Base-by-base conservation (phyloP, 2,113 vertebrate species). In the Clupea harengus region DNA sequence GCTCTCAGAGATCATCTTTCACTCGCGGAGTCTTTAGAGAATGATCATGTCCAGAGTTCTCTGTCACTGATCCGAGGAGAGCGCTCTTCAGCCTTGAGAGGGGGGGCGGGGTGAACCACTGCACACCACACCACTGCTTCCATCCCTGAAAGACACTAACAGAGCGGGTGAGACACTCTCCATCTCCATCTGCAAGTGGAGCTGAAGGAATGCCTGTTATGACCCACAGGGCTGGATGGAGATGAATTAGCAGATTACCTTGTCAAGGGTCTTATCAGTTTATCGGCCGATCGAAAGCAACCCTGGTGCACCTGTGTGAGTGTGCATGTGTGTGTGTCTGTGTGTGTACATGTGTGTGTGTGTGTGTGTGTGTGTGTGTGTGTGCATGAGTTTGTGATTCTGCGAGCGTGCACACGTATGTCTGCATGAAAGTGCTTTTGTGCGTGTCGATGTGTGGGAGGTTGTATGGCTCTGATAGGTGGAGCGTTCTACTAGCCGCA, bases 31-130 rank as follows among this genome's bases (percentile, higher is more conserved):
- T 85, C 81, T 88, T 88, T 82, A 85, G 87, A 89, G 50, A 88
- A 88, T 86, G 78, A 86, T 86, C 46, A 90, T 50, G 60, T 86
- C 85, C 60, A 44, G 82, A 86, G 81, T 86, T n/a, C 86, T 84
- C 84, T 82, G 46, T 83, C 83, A 89, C 25, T 84, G 88, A 84
- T 82, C 83, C 50, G 50, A 54, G 60, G 83, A 88, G 75, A 84
- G 84, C 84, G 64, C 52, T 81, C 84, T 88, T 47, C 22, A 39
- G 72, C 22, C 39, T n/a, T 49, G 81, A 52, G 46, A 72, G 17
- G 22, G 32, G 44, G 64, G 47, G 49, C 10, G 81, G 18, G 52
- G 45, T 82, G 45, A n/a, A 28, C 60, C 60, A 25, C 64, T 13
- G 7, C 25, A 32, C 25, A 32, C 10, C 64, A 72, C 3, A 32